Conservation (phyloP, 2,113 vertebrate species). For the Mungos mungo region DNA sequence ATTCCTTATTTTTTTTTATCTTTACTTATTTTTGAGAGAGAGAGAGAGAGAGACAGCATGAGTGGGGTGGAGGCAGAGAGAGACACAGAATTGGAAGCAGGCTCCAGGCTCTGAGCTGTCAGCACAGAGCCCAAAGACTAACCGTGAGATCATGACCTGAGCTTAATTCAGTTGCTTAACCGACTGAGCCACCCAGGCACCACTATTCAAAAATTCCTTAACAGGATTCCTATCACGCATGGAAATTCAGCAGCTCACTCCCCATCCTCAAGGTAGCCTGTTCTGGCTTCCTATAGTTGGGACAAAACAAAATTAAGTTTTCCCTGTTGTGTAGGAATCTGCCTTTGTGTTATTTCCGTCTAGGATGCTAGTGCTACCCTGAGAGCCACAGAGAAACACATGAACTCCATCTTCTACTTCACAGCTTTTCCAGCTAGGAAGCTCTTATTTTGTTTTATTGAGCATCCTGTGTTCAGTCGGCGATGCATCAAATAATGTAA, state of each 20-base stretch:
- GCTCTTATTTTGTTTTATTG: not conserved
- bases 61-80: no score
- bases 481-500: not conserved
- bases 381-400: not conserved
- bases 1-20: no score
- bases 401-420: not conserved
- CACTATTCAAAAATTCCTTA: not conserved
- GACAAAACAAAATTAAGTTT: not conserved
- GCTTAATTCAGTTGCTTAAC: no score
- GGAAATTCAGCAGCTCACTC: not conserved
- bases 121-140: no score
- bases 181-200: no score
- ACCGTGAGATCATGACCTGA: no score
- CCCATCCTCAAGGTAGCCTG: not conserved
- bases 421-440: not conserved
- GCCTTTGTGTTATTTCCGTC: not conserved
- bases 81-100: no score
- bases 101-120: no score
- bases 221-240: not conserved
- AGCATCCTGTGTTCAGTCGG: not conserved
- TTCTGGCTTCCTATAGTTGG: not conserved
- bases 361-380: not conserved
- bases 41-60: no score
- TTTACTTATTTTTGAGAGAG: no score
- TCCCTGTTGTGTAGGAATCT: not conserved